Percentiles rank a stretch among this genome's conserved stretches.
Evolutionary conservation across 2,888 invertebrate species (phyloP).

Genomic region (Zhengitettix transpicula): DNA sequence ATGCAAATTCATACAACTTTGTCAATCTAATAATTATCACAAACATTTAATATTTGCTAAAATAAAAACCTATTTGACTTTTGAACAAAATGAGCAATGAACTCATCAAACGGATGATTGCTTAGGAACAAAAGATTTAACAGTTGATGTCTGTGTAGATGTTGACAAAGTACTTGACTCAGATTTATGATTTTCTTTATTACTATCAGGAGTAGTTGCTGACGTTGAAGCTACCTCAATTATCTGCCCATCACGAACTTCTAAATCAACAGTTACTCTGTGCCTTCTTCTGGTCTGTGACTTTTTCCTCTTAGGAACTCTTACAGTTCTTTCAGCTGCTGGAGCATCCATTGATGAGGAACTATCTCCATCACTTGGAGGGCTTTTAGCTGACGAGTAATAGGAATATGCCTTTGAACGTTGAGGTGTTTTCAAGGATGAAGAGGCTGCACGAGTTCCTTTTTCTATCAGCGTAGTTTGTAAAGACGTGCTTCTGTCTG

Average conservation of each 20-base stretch:
- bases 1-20: no score
- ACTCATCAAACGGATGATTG: conserved; percentile 12
- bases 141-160: conserved; percentile 2
- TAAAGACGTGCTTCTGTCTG: neutral
- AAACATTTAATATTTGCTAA: neutral
- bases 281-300: conserved; percentile 24
- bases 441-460: neutral
- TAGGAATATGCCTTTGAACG: conserved; percentile 20
- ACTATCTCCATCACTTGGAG: conserved; percentile 23
- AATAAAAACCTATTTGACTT: neutral
- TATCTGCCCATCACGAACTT: conserved; percentile 26
- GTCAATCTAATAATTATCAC: no score
- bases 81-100: neutral
- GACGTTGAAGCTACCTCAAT: conserved; percentile 14
- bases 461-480: conserved; percentile 1
- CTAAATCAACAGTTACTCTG: conserved; percentile 25
- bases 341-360: conserved; percentile 28
- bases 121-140: conserved; percentile 9
- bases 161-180: neutral
- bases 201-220: conserved; percentile 1
- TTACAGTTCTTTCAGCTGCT: conserved; percentile 23
- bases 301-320: conserved; percentile 23
- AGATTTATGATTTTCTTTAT: neutral
- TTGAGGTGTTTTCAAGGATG: neutral
- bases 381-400: conserved; percentile 20